Conservation (phyloP, 1,140 invertebrate species). For the Steinernema khuongi region DNA sequence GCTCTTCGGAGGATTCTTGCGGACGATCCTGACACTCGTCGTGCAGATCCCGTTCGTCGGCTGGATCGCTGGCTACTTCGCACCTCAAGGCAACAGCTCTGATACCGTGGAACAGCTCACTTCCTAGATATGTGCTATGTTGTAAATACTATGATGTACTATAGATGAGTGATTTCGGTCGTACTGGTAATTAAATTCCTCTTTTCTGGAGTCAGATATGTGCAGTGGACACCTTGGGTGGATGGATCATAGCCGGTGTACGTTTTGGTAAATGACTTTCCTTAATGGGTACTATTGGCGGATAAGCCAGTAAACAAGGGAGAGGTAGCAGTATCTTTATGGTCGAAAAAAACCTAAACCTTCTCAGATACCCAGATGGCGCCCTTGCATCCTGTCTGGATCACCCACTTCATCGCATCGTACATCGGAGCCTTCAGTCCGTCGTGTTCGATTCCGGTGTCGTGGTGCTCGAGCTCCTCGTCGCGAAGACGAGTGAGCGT, state of each 20-base stretch:
- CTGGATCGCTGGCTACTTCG: neutral
- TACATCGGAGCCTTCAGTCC: slow-evolving; percentile 82
- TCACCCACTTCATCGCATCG: slow-evolving; percentile 72
- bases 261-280: no score
- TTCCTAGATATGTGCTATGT: neutral
- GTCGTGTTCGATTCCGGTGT: slow-evolving; percentile 84
- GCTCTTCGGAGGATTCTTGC: neutral
- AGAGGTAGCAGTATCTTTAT: no score
- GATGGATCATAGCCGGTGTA: no score
- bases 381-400: slow-evolving; percentile 84
- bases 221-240: no score
- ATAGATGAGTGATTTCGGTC: no score
- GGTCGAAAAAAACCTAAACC: slow-evolving; percentile 62
- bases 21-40: neutral
- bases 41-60: neutral
- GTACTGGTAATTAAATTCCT: no score
- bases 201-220: no score
- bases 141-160: slow-evolving; percentile 3
- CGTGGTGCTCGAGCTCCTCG: slow-evolving; percentile 96
- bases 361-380: slow-evolving; percentile 90
- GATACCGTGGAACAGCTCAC: neutral
- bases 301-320: no score
- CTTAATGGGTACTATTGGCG: no score
- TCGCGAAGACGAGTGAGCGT: slow-evolving; percentile 85
- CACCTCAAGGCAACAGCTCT: neutral